Evolutionary conservation across 2,797 vertebrate genomes (phyloP).

Genomic region (Lemur catta): DNA sequence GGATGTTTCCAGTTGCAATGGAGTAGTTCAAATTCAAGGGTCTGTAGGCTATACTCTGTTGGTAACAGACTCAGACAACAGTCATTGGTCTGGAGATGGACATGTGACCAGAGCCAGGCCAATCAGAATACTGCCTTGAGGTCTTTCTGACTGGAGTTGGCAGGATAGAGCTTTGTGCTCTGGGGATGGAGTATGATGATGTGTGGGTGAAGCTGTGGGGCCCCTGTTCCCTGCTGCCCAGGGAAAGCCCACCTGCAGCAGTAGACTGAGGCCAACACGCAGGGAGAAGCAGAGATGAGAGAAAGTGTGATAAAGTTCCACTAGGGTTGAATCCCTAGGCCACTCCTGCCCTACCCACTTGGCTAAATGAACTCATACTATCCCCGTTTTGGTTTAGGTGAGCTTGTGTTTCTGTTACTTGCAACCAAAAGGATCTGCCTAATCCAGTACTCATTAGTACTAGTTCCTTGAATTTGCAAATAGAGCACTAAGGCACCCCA

Average conservation of each 20-base stretch:
- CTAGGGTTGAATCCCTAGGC: not conserved
- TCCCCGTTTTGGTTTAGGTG: not conserved
- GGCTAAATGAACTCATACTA: not conserved
- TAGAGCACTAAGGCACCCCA: no score
- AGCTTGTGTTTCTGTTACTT: not conserved
- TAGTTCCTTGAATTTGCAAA: not conserved
- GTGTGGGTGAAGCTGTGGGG: not conserved
- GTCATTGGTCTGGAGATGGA: not conserved
- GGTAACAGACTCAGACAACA: not conserved
- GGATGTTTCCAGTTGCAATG: not conserved
- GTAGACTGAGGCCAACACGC: not conserved
- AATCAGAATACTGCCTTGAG: not conserved
- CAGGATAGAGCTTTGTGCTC: not conserved
- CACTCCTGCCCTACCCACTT: not conserved
- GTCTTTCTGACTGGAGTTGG: not conserved
- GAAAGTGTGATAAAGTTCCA: not conserved
- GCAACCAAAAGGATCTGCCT: not conserved
- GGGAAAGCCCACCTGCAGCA: not conserved
- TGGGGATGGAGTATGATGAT: accelerated
- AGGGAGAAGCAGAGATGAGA: not conserved
- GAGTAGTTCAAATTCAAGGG: not conserved
- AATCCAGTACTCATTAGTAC: not conserved
- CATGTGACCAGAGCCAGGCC: not conserved
- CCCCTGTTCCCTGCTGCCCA: not conserved
- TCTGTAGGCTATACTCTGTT: no score